These are phyloP conservation scores for Oceanodroma tethys DNA, from an alignment of 2,113 vertebrate genomes.

Conservation along the genomic window DNA sequence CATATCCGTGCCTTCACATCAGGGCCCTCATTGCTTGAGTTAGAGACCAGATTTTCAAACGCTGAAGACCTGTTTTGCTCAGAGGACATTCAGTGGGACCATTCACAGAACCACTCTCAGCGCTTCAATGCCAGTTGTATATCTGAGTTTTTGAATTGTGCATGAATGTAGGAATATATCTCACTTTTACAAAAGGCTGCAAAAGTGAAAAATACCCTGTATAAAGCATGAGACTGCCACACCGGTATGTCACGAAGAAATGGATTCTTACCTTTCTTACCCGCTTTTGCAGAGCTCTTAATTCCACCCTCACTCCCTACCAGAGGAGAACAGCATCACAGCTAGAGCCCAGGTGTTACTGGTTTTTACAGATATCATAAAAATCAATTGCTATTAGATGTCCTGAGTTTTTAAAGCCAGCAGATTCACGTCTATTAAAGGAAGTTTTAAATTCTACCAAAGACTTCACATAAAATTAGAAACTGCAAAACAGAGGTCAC, in stretches of 20 bases:
- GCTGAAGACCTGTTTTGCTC: background rate
- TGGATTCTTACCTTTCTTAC: background rate
- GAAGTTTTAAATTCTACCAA: constrained; percentile 1
- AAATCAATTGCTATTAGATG: constrained; percentile 15
- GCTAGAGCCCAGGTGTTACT: background rate
- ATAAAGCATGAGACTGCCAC: background rate
- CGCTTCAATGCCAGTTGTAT: background rate
- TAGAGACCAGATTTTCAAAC: background rate
- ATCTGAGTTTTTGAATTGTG: background rate
- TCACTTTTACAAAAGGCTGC: background rate
- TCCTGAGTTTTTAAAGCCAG: constrained; percentile 19
- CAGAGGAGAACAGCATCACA: background rate
- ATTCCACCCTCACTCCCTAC: background rate
- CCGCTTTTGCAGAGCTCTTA: background rate
- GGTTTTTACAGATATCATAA: constrained; percentile 1
- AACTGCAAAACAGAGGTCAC: background rate
- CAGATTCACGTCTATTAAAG: constrained; percentile 12
- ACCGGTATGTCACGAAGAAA: background rate
- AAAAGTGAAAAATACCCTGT: background rate
- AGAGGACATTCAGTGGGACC: background rate
- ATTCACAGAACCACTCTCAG: background rate
- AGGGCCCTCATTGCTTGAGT: background rate
- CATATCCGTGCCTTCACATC: background rate
- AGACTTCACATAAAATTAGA: constrained; percentile 34
- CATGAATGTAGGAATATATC: background rate